Evolutionary conservation across 2,113 vertebrate genomes (phyloP), one percentile per base, ranked within the genome.

Genomic region (Osmerus mordax): DNA sequence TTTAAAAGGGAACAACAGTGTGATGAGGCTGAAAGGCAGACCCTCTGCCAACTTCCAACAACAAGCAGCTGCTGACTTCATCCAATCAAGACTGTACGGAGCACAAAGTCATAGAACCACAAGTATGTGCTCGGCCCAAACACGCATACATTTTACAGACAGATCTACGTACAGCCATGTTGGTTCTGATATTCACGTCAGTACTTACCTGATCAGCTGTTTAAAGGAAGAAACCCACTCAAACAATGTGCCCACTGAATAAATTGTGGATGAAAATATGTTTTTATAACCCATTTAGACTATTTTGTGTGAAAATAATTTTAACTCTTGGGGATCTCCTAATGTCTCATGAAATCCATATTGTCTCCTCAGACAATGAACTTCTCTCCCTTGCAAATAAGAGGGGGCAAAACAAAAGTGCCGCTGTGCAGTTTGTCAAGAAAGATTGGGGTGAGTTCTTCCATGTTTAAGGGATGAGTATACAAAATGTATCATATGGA

Each of bases 371-470:
- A 99, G 97, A 85, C 67, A 95, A 93, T 41, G 87, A 96, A 18
- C 87, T 94, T 86, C 94, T 98, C 56, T 98, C 97, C 2, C 79
- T 97, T 54, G 80, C 90, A 65, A 95, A 93, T 65, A 99, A 99
- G 90, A 94, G 72, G 32, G 84, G 73, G 3, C 51, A 4, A 0
- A 80, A 91, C 15, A 94, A 96, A 88, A 91, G 91, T 59, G 92
- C 95, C 0, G 95, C 97, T 0, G 89, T 92, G 74, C 89, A 94
- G 73, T 99, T 99, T 87, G 84, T 92, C 19, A 94, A 91, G 80
- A 89, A 89, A 29, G 77, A 89, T 32, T 96, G 93, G 94, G 94
- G 97, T 99, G 78, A 89, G 96, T 89, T 21, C 53, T 23, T n/a
- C 28, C 13, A 71, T 21, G 56, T 41, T 54, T 15, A 64, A n/a